Conservation (phyloP, 2,113 vertebrate genomes). For the Rhea americana region DNA sequence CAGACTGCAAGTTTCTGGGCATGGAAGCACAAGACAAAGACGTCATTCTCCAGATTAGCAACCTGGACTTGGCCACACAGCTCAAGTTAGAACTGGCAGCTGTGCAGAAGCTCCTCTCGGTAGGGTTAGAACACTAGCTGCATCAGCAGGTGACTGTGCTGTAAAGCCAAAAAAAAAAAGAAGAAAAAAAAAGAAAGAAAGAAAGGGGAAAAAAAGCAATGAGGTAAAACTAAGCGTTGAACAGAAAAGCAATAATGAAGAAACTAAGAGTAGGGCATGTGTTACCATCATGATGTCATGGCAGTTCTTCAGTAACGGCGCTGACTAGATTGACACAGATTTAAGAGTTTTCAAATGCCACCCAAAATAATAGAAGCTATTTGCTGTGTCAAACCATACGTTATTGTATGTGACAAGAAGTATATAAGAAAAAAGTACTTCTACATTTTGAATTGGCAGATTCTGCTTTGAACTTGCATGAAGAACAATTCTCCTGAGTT, state of each 20-base stretch:
- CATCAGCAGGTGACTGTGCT: constrained; percentile 61
- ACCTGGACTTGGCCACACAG: constrained; percentile 60
- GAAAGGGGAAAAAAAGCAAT: constrained; percentile 33
- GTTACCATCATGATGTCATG: background rate
- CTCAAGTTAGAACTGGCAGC: constrained; percentile 71
- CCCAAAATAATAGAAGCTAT: background rate
- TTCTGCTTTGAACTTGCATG: background rate
- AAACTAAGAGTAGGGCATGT: constrained; percentile 50
- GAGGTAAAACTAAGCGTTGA: constrained; percentile 64
- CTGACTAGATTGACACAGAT: background rate
- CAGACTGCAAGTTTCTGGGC: constrained; percentile 53
- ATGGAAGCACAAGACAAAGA: constrained; percentile 66
- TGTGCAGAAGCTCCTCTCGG: constrained; percentile 39
- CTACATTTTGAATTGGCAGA: background rate
- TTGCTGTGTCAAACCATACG: background rate
- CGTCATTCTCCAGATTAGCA: constrained; percentile 76
- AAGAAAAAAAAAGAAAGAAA: background rate
- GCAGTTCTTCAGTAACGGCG: background rate
- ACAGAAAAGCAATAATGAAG: constrained; percentile 61
- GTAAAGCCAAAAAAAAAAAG: constrained; percentile 48
- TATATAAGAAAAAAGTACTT: background rate
- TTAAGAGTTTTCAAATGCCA: background rate
- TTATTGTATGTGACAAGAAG: background rate
- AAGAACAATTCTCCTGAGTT: background rate
- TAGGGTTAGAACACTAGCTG: background rate